Percentiles rank a stretch among this genome's conserved stretches.
phyloP scores from a whole-genome alignment of 2,888 invertebrate species.

The Lamproptera curius region DNA sequence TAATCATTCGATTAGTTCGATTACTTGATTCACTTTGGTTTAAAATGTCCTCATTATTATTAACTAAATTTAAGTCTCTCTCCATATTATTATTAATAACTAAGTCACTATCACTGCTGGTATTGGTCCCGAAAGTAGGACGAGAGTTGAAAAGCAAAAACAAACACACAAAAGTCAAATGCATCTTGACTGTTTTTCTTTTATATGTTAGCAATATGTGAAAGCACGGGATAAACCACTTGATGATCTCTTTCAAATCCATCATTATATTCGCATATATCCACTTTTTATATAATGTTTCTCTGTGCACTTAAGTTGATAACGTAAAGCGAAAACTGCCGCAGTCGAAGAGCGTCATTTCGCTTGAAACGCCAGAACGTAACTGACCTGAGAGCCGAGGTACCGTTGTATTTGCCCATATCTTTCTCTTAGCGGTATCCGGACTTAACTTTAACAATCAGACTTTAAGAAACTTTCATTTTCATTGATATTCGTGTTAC shows the following conservation, averaged over 20 bases:
- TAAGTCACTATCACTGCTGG: constrained; percentile 36
- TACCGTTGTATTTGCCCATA: constrained; percentile 35
- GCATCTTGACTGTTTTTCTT: constrained; percentile 36
- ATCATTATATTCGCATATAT: constrained; percentile 41
- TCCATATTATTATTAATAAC: constrained; percentile 28
- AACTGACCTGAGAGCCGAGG: constrained; percentile 37
- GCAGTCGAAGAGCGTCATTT: constrained; percentile 40
- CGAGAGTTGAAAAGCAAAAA: constrained; percentile 55
- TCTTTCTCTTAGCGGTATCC: constrained; percentile 47
- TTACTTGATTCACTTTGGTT: constrained; percentile 44
- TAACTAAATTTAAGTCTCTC: constrained; percentile 32
- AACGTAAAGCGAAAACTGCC: constrained; percentile 18
- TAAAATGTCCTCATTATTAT: constrained; percentile 29
- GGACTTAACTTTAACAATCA: constrained; percentile 10
- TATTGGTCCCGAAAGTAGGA: constrained; percentile 40
- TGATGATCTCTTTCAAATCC: constrained; percentile 71
- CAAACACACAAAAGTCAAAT: constrained; percentile 44
- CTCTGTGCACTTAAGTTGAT: constrained; percentile 25
- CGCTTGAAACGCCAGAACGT: constrained; percentile 38
- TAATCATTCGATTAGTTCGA: constrained; percentile 12
- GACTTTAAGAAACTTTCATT: constrained; percentile 32
- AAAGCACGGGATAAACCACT: constrained; percentile 71
- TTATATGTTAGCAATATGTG: constrained; percentile 49
- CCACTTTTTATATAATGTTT: no score
- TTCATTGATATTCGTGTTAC: constrained; percentile 46